These are phyloP conservation scores for Alectoris magna DNA, from an alignment of 2,797 vertebrate genomes.

Conservation along the genomic window DNA sequence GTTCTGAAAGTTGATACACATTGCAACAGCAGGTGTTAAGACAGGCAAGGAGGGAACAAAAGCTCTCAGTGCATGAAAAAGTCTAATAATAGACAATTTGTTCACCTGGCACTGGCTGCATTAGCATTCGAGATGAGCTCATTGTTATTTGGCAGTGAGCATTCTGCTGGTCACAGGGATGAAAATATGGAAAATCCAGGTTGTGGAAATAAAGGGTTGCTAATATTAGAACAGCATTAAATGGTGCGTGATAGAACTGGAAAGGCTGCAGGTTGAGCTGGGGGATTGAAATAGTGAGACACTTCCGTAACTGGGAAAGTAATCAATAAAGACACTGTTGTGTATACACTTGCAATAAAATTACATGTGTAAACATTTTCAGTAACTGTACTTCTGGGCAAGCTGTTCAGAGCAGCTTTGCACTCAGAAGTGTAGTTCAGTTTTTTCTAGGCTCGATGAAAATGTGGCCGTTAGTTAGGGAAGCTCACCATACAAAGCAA, in stretches of 20 bases:
- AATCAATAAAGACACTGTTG: slow-evolving; percentile 32
- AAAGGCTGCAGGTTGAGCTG: slow-evolving; percentile 13
- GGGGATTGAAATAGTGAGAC: neutral
- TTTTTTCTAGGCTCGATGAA: neutral
- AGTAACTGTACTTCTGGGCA: slow-evolving; percentile 17
- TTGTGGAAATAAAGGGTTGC: slow-evolving; percentile 72
- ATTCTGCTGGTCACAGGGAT: slow-evolving; percentile 16
- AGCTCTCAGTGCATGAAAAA: slow-evolving; percentile 64
- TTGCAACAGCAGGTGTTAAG: slow-evolving; percentile 68
- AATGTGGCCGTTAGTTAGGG: neutral
- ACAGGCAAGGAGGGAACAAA: slow-evolving; percentile 68
- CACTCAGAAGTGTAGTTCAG: slow-evolving; percentile 16
- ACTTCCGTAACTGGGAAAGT: neutral
- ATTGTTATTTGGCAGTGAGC: slow-evolving; percentile 68
- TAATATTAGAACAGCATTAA: slow-evolving; percentile 70
- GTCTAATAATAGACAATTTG: slow-evolving; percentile 76
- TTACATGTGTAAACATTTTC: slow-evolving; percentile 36
- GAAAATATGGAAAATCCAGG: slow-evolving; percentile 66
- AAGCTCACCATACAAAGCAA: slow-evolving; percentile 16
- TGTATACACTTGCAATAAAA: slow-evolving; percentile 37
- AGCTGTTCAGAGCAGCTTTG: slow-evolving; percentile 44
- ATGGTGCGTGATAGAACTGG: slow-evolving; percentile 8
- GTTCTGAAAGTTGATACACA: slow-evolving; percentile 67
- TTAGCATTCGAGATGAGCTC: slow-evolving; percentile 72
- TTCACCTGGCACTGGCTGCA: slow-evolving; percentile 66